Evolutionary conservation across 2,888 invertebrate species (phyloP).

Genomic region (Osedax frankpressi): DNA sequence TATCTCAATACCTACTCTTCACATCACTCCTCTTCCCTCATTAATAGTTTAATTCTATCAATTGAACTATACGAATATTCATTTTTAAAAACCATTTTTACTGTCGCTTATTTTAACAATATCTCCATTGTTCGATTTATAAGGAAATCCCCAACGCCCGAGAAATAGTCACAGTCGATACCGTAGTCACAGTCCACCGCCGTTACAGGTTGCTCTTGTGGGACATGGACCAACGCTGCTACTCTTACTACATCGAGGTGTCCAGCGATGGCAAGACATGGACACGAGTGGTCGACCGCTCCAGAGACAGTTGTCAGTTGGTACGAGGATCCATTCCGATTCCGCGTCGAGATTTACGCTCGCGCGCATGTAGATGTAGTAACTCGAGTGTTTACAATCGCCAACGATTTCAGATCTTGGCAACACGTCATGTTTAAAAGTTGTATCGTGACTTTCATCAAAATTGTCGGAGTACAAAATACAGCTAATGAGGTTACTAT

Average conservation of each 20-base stretch:
- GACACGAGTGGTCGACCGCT: conserved; percentile 68
- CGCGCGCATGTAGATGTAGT: too few relatives aligned
- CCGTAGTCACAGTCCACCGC: too few relatives aligned
- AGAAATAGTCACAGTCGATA: too few relatives aligned
- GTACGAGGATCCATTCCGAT: too few relatives aligned
- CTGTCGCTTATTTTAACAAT: neutral
- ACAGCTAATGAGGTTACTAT: conserved; percentile 78
- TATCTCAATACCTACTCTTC: too few relatives aligned
- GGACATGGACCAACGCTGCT: conserved; percentile 63
- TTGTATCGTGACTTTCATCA: conserved; percentile 77
- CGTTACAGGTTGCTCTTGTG: conserved; percentile 65
- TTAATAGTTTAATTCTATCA: too few relatives aligned
- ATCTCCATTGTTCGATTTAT: too few relatives aligned
- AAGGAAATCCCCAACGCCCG: too few relatives aligned
- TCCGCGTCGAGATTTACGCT: too few relatives aligned
- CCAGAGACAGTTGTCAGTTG: conserved; percentile 60
- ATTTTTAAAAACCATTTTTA: neutral
- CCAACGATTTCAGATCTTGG: conserved; percentile 62
- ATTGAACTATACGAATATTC: too few relatives aligned
- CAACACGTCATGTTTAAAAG: conserved; percentile 74
- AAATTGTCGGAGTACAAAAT: conserved; percentile 88
- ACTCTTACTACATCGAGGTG: conserved; percentile 50
- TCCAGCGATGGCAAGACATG: conserved; percentile 47
- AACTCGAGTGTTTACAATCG: neutral
- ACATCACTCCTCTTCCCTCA: too few relatives aligned